Percentiles rank a stretch among this genome's conserved stretches.
phyloP scores from a whole-genome alignment of 2,113 vertebrate genomes.

The Oncorhynchus gorbuscha region DNA sequence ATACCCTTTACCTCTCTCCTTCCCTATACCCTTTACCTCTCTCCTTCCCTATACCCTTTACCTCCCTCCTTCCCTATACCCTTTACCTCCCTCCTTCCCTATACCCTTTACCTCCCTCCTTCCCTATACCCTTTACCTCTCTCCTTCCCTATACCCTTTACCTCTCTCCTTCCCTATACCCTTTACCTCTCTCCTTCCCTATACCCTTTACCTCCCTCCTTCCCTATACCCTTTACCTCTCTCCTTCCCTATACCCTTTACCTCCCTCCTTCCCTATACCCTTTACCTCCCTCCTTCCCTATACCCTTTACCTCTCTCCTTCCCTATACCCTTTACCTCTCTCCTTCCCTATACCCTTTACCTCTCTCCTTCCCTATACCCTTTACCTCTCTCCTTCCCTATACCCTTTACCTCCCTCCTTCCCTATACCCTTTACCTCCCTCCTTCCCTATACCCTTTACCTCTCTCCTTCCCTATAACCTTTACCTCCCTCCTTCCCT shows the following conservation, averaged over 20 bases:
- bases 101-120: neutral
- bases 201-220: constrained; percentile 2
- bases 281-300: neutral
- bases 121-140: neutral
- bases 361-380: neutral
- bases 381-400: neutral
- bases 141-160: neutral
- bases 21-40: neutral
- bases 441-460: neutral
- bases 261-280: neutral
- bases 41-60: neutral
- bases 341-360: neutral
- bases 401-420: neutral
- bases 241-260: neutral
- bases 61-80: too few species aligned
- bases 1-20: neutral
- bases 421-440: neutral
- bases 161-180: neutral
- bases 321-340: too few species aligned
- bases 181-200: neutral
- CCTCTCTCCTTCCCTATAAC: too few species aligned
- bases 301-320: neutral
- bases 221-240: neutral
- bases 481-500: neutral
- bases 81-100: neutral